These are phyloP conservation scores for Serripes groenlandicus DNA, from an alignment of 2,888 invertebrate species.

Conservation along the genomic window DNA sequence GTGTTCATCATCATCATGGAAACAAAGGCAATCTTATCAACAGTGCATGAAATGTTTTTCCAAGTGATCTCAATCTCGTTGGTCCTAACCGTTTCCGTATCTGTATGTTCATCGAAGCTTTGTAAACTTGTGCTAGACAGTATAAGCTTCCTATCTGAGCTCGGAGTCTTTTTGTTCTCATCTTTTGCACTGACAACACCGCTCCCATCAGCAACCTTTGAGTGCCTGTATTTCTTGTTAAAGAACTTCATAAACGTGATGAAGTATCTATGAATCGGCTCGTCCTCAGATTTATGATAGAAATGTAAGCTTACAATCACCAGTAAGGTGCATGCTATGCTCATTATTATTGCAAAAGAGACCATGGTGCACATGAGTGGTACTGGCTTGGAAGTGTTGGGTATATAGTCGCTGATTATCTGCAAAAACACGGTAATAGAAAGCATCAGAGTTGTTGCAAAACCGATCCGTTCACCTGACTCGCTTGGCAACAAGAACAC, in stretches of 20 bases:
- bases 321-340: background rate
- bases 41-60: constrained; percentile 8
- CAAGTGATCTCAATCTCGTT: constrained; percentile 1
- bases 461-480: constrained; percentile 32
- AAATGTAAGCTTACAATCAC: constrained; percentile 17
- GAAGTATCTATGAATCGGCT: background rate
- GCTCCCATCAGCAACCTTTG: background rate
- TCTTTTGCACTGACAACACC: no score
- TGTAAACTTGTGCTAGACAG: no score
- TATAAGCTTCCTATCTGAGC: no score
- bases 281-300: background rate
- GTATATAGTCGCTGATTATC: constrained; percentile 26
- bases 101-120: no score
- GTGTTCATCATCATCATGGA: background rate
- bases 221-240: constrained; percentile 10
- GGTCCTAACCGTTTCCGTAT: no score
- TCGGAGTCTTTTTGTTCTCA: no score
- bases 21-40: constrained; percentile 14
- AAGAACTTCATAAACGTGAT: background rate
- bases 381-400: constrained; percentile 22
- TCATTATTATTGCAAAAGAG: background rate
- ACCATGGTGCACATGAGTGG: constrained; percentile 22
- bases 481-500: constrained; percentile 31
- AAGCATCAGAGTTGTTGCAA: constrained; percentile 22
- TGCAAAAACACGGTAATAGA: constrained; percentile 22